These are phyloP conservation scores for Sander lucioperca DNA, from an alignment of 2,113 vertebrate genomes.

Conservation along the genomic window DNA sequence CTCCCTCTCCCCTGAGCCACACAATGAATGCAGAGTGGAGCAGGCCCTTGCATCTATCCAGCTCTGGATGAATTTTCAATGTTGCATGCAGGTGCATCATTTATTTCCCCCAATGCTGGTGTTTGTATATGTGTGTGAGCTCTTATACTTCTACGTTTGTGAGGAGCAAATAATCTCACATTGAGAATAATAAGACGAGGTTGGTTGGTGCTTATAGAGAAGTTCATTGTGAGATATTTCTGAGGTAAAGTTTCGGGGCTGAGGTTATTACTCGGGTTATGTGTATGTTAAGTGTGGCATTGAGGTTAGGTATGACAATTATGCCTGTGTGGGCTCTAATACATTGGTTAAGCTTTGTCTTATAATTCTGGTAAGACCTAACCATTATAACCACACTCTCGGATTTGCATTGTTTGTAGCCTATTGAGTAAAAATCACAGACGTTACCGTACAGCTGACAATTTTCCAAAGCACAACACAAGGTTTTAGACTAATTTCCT, in stretches of 20 bases:
- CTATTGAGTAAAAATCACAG: conserved; percentile 23
- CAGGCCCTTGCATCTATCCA: conserved; percentile 57
- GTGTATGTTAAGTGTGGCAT: conserved; percentile 17
- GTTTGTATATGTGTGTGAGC: conserved; percentile 41
- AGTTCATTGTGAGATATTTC: conserved; percentile 40
- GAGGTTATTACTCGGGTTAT: conserved; percentile 2
- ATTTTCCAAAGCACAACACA: conserved; percentile 14
- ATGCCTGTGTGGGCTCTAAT: neutral
- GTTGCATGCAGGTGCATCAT: conserved; percentile 75
- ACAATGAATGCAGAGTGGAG: conserved; percentile 65
- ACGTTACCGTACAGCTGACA: neutral
- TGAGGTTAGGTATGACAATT: conserved; percentile 15
- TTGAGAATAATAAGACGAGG: conserved; percentile 19
- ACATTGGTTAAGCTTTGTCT: conserved; percentile 23
- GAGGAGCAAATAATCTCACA: conserved; percentile 37
- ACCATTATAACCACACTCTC: neutral
- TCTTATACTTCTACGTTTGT: conserved; percentile 25
- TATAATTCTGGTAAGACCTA: conserved; percentile 18
- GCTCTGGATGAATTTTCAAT: conserved; percentile 68
- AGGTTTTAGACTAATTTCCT: conserved; percentile 14
- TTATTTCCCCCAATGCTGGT: conserved; percentile 56
- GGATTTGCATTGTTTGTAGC: conserved; percentile 13
- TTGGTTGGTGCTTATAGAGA: conserved; percentile 15
- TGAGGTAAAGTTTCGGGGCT: conserved; percentile 21
- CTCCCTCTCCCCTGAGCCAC: conserved; percentile 73